Conservation (phyloP, 37 sponge, comb jelly and placozoan genomes). For the Ephydatia muelleri region DNA sequence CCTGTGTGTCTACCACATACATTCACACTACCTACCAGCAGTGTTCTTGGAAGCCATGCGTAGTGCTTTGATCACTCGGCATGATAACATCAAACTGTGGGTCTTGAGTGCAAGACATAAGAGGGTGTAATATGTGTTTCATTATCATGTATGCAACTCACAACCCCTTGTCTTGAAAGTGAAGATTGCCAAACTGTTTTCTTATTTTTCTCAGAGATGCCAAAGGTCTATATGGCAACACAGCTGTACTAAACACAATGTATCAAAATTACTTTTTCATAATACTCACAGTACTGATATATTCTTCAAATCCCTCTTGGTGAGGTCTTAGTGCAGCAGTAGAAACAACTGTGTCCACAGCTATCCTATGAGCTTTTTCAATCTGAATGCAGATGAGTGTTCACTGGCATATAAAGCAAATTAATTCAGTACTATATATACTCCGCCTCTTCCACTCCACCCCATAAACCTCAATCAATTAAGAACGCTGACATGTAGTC, state of each 20-base stretch:
- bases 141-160: not conserved
- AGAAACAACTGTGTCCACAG: not conserved
- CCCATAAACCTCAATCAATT: no score
- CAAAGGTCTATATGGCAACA: not conserved
- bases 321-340: not conserved
- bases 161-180: not conserved
- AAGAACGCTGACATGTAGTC: no score
- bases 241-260: not conserved
- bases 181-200: not conserved
- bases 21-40: not conserved
- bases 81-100: not conserved
- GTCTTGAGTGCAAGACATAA: not conserved
- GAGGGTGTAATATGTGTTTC: not conserved
- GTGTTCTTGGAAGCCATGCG: not conserved
- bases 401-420: no score
- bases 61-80: not conserved
- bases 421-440: no score
- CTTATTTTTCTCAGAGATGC: not conserved
- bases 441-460: no score
- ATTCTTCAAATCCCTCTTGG: not conserved
- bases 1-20: not conserved
- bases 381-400: not conserved
- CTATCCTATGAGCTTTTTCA: not conserved
- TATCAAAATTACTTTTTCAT: not conserved
- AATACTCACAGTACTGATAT: not conserved